Base-by-base conservation (phyloP, 2,113 vertebrate genomes). In the Brachionichthys hirsutus region DNA sequence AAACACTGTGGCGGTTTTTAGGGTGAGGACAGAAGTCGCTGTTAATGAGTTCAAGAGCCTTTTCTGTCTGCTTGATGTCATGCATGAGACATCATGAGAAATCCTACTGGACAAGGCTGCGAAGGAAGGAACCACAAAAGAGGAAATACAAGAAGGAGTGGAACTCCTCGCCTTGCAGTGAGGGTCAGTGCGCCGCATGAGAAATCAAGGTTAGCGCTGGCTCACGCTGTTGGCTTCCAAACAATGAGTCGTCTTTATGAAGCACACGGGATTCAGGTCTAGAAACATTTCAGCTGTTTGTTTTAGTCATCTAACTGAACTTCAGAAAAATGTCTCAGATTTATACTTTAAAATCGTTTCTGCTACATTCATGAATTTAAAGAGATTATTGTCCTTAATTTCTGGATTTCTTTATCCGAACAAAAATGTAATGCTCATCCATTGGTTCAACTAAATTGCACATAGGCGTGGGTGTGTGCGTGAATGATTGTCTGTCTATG, bases 51-150 rank as follows among this genome's bases (percentile, higher is more conserved):
- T 42, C 43, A 65, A 63, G 54, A 62, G 60, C 71, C 83, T 85
- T 82, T 88, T 84, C 83, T 79, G 75, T 80, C 57, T 57, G 19
- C 67, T 78, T 90, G 85, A 90, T 85, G 84, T 88, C 86, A 89
- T 79, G 30, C 52, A 62, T 50, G 56, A 63, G 74, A 67, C 77
- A 70, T 78, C 67, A 65, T 65, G 56, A 77, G 59, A 86, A 78
- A 84, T 80, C 81, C 77, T 63, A 17, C 67, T 67, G 73, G 80
- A 79, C 75, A 65, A 77, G 78, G 63, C 66, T 59, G 61, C 61
- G 74, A 78, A 86, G 73, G 73, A 75, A 60, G 54, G 59, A 78
- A 81, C 81, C 81, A 71, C 79, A 85, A 51, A 67, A 65, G 52
- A 74, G 70, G 70, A 83, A 77, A 73, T 44, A 62, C 54, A 56